A percentile compares a stretch with the other conserved stretches of the same genome.
Conservation (phyloP, 2,113 vertebrate species). For the Ciconia boyciana region DNA sequence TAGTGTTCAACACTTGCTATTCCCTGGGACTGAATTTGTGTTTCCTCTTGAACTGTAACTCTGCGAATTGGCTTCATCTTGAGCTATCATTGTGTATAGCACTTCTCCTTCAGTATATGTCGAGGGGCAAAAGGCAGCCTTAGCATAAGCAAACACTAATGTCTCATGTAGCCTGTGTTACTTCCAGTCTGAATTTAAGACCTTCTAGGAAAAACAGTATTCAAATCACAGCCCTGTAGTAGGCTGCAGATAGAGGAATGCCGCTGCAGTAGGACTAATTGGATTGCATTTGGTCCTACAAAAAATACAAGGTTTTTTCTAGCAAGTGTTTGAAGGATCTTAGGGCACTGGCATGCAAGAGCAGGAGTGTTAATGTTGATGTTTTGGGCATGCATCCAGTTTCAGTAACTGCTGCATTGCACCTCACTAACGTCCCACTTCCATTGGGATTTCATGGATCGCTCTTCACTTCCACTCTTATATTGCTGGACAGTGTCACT, state of each 20-base stretch:
- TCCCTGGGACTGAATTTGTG: neutral
- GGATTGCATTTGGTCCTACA: neutral
- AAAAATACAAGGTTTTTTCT: neutral
- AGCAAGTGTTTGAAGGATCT: neutral
- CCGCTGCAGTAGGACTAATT: neutral
- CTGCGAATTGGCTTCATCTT: neutral
- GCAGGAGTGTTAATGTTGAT: neutral
- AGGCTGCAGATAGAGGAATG: neutral
- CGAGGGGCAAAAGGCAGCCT: neutral
- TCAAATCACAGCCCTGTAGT: neutral
- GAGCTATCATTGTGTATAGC: neutral
- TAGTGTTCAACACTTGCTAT: neutral
- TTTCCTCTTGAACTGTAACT: neutral
- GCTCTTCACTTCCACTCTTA: neutral
- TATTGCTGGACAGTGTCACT: neutral
- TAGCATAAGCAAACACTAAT: neutral
- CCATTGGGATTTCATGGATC: neutral
- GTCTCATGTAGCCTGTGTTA: neutral
- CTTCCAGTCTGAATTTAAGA: neutral
- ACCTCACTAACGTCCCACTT: neutral
- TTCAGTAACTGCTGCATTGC: neutral
- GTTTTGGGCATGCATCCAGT: neutral
- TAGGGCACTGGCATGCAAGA: neutral
- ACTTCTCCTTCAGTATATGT: accelerated
- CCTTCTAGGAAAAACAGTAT: neutral